Base-by-base conservation (phyloP, 2,113 vertebrate genomes). In the Pelecanus crispus region DNA sequence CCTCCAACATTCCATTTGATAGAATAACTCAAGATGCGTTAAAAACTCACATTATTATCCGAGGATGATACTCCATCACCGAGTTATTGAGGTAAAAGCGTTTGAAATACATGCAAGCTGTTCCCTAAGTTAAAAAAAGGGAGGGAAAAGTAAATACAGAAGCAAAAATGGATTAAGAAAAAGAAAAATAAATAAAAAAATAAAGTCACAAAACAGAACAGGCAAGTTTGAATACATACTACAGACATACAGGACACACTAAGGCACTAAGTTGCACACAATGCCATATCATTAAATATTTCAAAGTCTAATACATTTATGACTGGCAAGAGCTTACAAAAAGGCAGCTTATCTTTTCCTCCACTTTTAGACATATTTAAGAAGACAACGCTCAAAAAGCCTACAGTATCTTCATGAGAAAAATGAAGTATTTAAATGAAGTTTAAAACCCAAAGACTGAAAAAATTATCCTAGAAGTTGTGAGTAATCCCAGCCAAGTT, bases 81-180 rank as follows among this genome's bases (percentile, higher is more conserved):
- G 99, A 99, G 95, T 99, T 99, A 98, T 99, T 99, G 86, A 99
- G 98, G 97, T 99, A 99, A 98, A 99, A 99, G 81, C 99, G 98
- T 93, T 99, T 99, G 95, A 99, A 99, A 97, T 99, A 99, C 99
- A 99, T 99, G 92, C 98, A 97, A 58, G 99, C 99, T 90, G 99
- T 99, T 42, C 99, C 99, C 99, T 99, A 97, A 68, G 86, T 65
- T 8, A 26, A 73, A 96, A 94, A 83, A 81, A 21, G 10, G 3
- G 15, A 86, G 5, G 10, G 8, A 38, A 42, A 79, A 58, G 15
- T 83, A 72, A 90, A 10, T 10, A 38, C 0, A 52, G 67, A 49
- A 92, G n/a, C 8, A 84, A 50, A 87, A 73, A 45, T 1, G 0
- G 28, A 66, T 66, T 78, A 42, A 55, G 45, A 36, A 75, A 78